Evolutionary conservation across 1,140 invertebrate species (phyloP).

Genomic region (Belonocnema kinseyi): DNA sequence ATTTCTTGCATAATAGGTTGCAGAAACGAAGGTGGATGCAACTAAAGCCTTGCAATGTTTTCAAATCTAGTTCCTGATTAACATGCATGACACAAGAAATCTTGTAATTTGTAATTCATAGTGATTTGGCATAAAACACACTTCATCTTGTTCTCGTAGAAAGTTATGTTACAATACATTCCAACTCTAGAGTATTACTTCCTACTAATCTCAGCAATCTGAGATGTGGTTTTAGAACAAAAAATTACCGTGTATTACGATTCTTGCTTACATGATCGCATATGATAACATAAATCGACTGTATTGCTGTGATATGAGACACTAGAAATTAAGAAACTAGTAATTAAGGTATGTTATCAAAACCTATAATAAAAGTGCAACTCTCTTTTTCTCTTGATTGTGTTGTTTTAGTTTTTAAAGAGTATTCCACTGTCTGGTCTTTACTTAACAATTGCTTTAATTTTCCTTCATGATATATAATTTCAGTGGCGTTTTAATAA

Average conservation of each 20-base stretch:
- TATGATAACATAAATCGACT: conserved; percentile 13
- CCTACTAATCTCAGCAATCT: neutral
- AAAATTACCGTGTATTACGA: neutral
- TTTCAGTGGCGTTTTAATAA: conserved; percentile 9
- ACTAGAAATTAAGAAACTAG: neutral
- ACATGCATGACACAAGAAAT: neutral
- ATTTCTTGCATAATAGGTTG: neutral
- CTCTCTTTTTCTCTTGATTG: neutral
- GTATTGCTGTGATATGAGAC: neutral
- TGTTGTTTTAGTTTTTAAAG: too few species aligned
- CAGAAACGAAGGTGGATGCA: neutral
- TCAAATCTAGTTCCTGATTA: neutral
- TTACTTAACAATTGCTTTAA: conserved; percentile 10
- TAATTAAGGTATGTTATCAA: neutral
- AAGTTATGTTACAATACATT: conserved; percentile 26
- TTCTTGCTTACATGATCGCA: conserved; percentile 14
- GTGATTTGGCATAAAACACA: conserved; percentile 18
- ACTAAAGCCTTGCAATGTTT: neutral
- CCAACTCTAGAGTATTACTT: conserved; percentile 16
- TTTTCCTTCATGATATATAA: neutral
- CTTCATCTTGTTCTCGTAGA: conserved; percentile 10
- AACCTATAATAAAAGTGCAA: neutral
- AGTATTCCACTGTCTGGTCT: neutral
- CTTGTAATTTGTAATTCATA: conserved; percentile 18
- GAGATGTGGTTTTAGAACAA: neutral